Percentiles rank a stretch among this genome's conserved stretches.
phyloP scores from a whole-genome alignment of 2,888 invertebrate genomes.

The Sphecodes monilicornis region DNA sequence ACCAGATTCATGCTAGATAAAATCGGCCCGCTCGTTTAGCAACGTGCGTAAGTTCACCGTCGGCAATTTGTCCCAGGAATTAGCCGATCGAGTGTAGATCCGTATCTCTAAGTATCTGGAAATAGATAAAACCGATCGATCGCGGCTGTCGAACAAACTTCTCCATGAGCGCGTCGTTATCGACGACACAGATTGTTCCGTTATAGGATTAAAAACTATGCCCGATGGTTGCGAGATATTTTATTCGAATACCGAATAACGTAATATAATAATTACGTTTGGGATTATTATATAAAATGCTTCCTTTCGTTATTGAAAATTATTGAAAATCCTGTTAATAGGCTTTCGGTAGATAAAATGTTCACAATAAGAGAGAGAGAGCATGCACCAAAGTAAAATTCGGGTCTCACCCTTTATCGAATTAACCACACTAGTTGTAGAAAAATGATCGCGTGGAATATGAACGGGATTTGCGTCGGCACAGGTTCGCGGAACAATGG shows the following conservation, averaged over 20 bases:
- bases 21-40: background rate
- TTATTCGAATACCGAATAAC: background rate
- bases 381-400: background rate
- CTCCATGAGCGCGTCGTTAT: background rate
- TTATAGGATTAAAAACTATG: background rate
- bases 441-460: background rate
- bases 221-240: background rate
- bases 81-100: slow-evolving; percentile 18
- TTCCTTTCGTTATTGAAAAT: too few relatives aligned
- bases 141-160: slow-evolving; percentile 13
- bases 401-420: background rate
- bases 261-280: too few relatives aligned
- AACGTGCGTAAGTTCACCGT: background rate
- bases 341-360: background rate
- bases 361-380: too few relatives aligned
- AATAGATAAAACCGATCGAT: slow-evolving; percentile 17
- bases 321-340: too few relatives aligned
- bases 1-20: background rate
- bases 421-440: background rate
- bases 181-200: background rate
- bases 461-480: background rate
- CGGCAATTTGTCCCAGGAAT: slow-evolving; percentile 15
- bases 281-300: too few relatives aligned
- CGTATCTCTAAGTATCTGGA: slow-evolving; percentile 12
- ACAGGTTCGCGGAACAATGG: background rate